Evolutionary conservation across 2,888 invertebrate species (phyloP).

Genomic region (Sinopyrophorus schimmeli): DNA sequence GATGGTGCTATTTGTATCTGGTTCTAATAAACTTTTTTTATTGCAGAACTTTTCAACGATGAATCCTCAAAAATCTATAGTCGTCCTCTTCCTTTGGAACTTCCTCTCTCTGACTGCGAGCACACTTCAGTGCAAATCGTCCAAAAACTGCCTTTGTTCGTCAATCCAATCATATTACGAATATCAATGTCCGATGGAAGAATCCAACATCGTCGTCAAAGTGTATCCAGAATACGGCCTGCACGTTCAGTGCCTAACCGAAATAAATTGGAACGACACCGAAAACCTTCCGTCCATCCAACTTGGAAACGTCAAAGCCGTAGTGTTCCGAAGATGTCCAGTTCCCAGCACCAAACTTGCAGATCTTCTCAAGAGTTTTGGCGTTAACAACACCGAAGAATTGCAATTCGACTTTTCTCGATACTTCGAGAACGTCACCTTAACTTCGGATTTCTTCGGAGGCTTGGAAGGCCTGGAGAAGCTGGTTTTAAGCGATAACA

Average conservation of each 20-base stretch:
- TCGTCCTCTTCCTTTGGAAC: too few species aligned
- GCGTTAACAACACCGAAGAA: conserved; percentile 46
- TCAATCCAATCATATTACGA: conserved; percentile 33
- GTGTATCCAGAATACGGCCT: conserved; percentile 27
- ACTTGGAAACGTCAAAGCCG: conserved; percentile 54
- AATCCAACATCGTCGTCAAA: conserved; percentile 10
- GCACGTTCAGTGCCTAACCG: conserved; percentile 30
- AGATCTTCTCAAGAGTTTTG: conserved; percentile 57
- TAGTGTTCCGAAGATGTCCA: conserved; percentile 61
- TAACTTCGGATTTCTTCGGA: conserved; percentile 31
- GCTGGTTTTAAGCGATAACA: conserved; percentile 21
- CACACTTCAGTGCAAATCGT: conserved; percentile 12
- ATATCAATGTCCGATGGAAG: conserved; percentile 36
- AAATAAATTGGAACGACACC: conserved; percentile 48
- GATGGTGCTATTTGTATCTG: too few species aligned
- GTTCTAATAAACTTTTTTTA: too few species aligned
- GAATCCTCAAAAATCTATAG: too few species aligned
- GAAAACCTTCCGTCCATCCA: conserved; percentile 57
- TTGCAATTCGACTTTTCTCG: conserved; percentile 29
- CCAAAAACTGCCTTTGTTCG: conserved; percentile 34
- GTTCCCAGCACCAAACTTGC: conserved; percentile 57
- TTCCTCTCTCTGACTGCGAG: too few species aligned
- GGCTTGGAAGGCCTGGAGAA: conserved; percentile 22
- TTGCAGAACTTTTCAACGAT: too few species aligned
- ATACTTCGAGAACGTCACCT: conserved; percentile 13